Evolutionary conservation across 92 coral and sea anemone genomes (phyloP).

Genomic region (Parazoanthus atlanticus): DNA sequence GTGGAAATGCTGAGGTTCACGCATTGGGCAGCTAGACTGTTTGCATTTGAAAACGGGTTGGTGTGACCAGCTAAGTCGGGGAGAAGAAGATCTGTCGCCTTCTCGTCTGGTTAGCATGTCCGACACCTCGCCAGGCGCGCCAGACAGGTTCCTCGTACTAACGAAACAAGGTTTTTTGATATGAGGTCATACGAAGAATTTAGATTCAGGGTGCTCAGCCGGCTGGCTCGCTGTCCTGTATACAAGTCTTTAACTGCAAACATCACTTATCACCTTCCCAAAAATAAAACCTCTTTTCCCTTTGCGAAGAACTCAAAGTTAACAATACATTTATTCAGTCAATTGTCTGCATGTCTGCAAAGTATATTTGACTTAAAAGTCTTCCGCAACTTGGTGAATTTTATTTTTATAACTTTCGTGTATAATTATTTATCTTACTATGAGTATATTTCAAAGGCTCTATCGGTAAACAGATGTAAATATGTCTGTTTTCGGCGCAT

Average conservation of each 20-base stretch:
- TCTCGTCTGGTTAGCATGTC: not conserved
- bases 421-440: not conserved
- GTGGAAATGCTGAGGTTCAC: too few relatives aligned
- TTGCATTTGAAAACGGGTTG: too few relatives aligned
- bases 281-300: too few relatives aligned
- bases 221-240: too few relatives aligned
- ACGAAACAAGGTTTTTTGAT: too few relatives aligned
- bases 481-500: not conserved
- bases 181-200: not conserved
- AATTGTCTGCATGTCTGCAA: not conserved
- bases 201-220: not conserved
- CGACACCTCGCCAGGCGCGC: not conserved
- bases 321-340: too few relatives aligned
- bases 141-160: not conserved
- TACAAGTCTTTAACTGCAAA: not conserved
- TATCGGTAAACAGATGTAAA: not conserved
- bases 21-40: too few relatives aligned
- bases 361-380: too few relatives aligned
- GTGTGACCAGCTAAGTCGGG: too few relatives aligned
- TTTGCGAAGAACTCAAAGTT: not conserved
- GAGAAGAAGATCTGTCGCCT: not conserved
- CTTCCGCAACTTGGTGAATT: not conserved
- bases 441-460: too few relatives aligned
- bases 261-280: too few relatives aligned
- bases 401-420: not conserved